phyloP scores from a whole-genome alignment of 2,888 invertebrate species.

The Drosophila monieri region DNA sequence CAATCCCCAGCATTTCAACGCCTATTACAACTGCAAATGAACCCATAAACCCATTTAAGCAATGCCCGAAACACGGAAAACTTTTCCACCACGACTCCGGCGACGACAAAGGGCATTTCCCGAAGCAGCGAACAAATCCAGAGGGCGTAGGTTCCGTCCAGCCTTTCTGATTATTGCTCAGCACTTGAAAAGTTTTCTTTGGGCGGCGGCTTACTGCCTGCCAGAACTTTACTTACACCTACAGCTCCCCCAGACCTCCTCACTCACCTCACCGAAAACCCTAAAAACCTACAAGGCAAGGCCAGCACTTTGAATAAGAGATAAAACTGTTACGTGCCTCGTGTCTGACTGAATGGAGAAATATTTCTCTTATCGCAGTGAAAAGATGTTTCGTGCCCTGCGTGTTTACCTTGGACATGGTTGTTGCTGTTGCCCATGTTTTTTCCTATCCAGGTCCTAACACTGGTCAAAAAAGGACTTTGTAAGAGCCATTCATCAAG shows the following conservation, averaged over 20 bases:
- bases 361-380: constrained; percentile 73
- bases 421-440: constrained; percentile 7
- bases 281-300: constrained; percentile 16
- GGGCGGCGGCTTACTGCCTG: constrained; percentile 33
- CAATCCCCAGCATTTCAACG: constrained; percentile 68
- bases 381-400: constrained; percentile 73
- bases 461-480: not conserved
- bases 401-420: constrained; percentile 65
- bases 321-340: constrained; percentile 75
- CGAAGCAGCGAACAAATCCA: not conserved
- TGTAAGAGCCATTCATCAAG: too few relatives aligned
- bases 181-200: constrained; percentile 76
- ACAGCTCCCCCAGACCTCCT: not conserved
- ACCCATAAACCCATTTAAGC: constrained; percentile 75
- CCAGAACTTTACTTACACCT: constrained; percentile 37
- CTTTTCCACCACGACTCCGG: constrained; percentile 50
- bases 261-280: not conserved
- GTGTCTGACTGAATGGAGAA: constrained; percentile 69
- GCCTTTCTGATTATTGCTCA: constrained; percentile 76
- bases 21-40: constrained; percentile 75
- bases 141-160: constrained; percentile 49
- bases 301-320: constrained; percentile 74
- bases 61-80: constrained; percentile 67
- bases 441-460: constrained; percentile 2
- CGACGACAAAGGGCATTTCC: constrained; percentile 9